These are phyloP conservation scores for Sebastes fasciatus DNA, from an alignment of 2,113 vertebrate genomes.

Conservation along the genomic window DNA sequence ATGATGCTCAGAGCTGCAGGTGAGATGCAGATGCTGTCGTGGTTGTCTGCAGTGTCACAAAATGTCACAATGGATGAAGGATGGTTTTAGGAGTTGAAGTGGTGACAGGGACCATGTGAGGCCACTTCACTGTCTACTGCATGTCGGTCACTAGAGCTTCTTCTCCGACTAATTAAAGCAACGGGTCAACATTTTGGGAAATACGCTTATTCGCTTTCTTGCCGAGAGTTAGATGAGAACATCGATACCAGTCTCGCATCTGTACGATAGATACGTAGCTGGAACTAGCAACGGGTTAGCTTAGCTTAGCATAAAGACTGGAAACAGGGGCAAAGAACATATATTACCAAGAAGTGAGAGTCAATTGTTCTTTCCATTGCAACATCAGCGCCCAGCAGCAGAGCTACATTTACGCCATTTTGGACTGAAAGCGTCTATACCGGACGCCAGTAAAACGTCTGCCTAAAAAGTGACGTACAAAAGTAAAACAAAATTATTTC, in stretches of 20 bases:
- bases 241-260: neutral
- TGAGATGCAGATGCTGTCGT: neutral
- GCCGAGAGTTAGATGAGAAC: no score
- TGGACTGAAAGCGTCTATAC: no score
- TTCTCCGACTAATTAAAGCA: neutral
- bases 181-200: neutral
- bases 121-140: neutral
- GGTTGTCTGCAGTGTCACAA: slow-evolving; percentile 16
- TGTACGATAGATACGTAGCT: neutral
- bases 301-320: slow-evolving; percentile 2
- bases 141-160: neutral
- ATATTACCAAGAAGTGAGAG: no score
- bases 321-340: neutral
- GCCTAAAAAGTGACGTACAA: no score
- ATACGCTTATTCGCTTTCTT: no score
- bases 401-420: no score
- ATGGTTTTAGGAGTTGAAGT: slow-evolving; percentile 6
- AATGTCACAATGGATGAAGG: slow-evolving; percentile 23
- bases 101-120: neutral
- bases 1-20: slow-evolving; percentile 33
- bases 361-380: no score
- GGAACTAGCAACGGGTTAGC: neutral
- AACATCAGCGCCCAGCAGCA: neutral
- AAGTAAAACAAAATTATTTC: no score
- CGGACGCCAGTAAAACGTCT: no score